Conservation (phyloP, 1,140 invertebrate genomes). For the Solen grandis region DNA sequence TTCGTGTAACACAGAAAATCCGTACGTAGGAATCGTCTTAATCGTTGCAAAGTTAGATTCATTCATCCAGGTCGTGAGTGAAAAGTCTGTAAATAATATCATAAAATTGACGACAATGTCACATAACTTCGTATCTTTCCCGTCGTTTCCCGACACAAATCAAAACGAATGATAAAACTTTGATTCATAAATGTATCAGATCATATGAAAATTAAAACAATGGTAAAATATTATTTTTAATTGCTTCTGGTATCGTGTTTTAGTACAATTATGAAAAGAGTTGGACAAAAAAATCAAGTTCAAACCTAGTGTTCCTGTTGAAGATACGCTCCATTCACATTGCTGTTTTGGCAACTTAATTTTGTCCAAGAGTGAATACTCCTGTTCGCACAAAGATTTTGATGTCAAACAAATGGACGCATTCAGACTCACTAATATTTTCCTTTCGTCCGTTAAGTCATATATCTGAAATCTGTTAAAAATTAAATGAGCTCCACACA, state of each 20-base stretch:
- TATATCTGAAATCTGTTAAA: not conserved
- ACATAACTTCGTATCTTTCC: not conserved
- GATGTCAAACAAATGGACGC: not conserved
- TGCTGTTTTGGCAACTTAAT: not conserved
- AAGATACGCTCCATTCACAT: not conserved
- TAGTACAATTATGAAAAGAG: too few relatives aligned
- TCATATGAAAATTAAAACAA: too few relatives aligned
- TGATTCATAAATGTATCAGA: not conserved
- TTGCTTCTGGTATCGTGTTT: too few relatives aligned
- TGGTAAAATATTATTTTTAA: too few relatives aligned
- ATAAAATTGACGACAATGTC: not conserved
- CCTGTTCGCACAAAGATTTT: not conserved
- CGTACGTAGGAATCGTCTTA: not conserved
- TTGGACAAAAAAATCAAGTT: too few relatives aligned
- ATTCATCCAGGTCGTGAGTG: not conserved
- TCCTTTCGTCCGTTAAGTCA: not conserved
- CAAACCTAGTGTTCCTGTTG: not conserved
- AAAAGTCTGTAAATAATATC: not conserved
- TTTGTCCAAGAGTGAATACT: not conserved
- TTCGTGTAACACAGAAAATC: not conserved
- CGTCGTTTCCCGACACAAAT: too few relatives aligned
- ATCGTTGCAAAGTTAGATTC: not conserved
- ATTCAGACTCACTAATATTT: not conserved
- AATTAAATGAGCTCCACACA: not conserved
- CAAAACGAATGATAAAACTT: not conserved